Conservation (phyloP, 2,888 invertebrate species). For the Temnothorax rugatulus region DNA sequence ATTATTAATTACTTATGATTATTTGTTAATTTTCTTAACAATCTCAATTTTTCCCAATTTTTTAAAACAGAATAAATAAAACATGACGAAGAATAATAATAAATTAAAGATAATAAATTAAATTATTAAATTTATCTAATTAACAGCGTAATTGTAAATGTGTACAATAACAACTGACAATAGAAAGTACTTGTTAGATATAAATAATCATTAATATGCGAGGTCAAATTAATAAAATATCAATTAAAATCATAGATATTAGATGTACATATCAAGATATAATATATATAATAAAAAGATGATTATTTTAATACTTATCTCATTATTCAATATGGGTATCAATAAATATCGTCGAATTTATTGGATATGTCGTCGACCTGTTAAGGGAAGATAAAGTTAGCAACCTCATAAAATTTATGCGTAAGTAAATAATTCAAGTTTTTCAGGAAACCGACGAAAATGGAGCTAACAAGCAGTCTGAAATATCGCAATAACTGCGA, state of each 20-base stretch:
- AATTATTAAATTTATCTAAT: not conserved
- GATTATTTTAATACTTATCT: not conserved
- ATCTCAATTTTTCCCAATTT: not conserved
- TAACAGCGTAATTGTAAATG: not conserved
- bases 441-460: slow-evolving; percentile 26
- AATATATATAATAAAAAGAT: not conserved
- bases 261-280: not conserved
- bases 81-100: not conserved
- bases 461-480: slow-evolving; percentile 35
- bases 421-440: not conserved
- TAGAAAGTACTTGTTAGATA: not conserved
- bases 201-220: not conserved
- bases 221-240: not conserved
- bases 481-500: slow-evolving; percentile 43
- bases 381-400: not conserved
- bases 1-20: not conserved
- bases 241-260: not conserved
- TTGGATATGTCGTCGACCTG: not conserved
- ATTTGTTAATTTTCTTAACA: not conserved
- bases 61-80: not conserved
- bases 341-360: not conserved
- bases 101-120: not conserved
- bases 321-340: not conserved
- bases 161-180: not conserved
- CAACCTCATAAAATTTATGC: not conserved